phyloP scores from a whole-genome alignment of 1,140 invertebrate species.

The Drosophila truncata region DNA sequence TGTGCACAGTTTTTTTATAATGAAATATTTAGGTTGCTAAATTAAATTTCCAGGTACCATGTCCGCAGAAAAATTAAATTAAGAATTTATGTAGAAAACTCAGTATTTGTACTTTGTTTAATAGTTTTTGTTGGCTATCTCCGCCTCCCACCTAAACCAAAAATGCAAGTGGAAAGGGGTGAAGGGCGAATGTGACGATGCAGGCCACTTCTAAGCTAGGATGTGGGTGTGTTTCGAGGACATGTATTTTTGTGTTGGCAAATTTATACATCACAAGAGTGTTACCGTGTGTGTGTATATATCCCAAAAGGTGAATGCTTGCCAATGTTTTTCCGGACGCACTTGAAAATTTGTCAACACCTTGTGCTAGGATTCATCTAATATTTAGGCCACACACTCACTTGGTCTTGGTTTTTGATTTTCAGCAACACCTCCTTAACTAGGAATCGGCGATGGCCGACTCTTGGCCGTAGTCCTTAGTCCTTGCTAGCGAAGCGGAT shows the following conservation, averaged over 20 bases:
- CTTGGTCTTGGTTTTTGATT: constrained; percentile 41
- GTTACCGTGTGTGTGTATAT: background rate
- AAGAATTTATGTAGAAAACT: background rate
- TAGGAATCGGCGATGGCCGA: constrained; percentile 22
- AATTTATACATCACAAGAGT: constrained; percentile 41
- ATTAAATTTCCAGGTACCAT: too few species aligned
- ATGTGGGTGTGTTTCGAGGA: constrained; percentile 58
- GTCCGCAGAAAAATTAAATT: too few species aligned
- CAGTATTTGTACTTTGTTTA: too few species aligned
- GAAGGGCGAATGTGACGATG: constrained; percentile 19
- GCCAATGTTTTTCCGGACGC: constrained; percentile 45
- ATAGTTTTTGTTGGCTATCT: too few species aligned
- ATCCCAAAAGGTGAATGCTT: constrained; percentile 8
- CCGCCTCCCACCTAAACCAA: too few species aligned
- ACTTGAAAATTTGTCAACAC: constrained; percentile 34
- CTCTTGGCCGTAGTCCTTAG: background rate
- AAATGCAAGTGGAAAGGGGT: constrained; percentile 6
- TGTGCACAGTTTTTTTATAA: background rate
- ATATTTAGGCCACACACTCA: constrained; percentile 36
- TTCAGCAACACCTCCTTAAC: background rate
- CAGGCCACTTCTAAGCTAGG: constrained; percentile 6
- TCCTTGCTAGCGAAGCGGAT: constrained; percentile 32
- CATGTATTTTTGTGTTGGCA: constrained; percentile 56
- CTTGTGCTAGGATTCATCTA: constrained; percentile 12
- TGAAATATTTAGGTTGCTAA: too few species aligned